Percentiles rank a stretch among this genome's conserved stretches.
Conservation (phyloP, 2,797 vertebrate genomes). For the Myotis vivesi region DNA sequence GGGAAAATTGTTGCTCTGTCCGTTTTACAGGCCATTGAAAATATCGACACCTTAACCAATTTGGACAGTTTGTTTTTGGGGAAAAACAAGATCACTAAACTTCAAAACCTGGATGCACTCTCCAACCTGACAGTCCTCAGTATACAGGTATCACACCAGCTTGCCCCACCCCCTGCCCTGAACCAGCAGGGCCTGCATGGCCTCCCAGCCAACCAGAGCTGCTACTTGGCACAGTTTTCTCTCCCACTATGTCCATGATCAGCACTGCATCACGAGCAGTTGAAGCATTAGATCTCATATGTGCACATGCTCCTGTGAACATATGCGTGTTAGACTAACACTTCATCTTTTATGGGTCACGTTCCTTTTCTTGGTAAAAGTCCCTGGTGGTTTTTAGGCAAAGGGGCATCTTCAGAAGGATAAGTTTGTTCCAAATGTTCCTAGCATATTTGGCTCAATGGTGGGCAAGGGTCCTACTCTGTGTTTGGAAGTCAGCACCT, state of each 20-base stretch:
- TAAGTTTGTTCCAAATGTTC: neutral
- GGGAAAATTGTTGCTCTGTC: neutral
- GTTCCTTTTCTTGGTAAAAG: neutral
- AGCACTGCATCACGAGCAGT: too few species aligned
- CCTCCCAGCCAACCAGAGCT: too few species aligned
- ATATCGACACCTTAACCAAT: slow-evolving; percentile 90
- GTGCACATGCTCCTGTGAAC: too few species aligned
- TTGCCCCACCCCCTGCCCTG: too few species aligned
- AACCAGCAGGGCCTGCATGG: fast-evolving
- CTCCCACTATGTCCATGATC: fast-evolving
- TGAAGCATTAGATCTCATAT: fast-evolving
- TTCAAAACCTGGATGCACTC: slow-evolving; percentile 96
- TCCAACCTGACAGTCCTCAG: slow-evolving; percentile 95
- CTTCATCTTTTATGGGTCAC: too few species aligned
- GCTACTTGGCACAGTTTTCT: fast-evolving
- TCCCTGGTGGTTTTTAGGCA: neutral
- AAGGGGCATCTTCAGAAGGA: neutral
- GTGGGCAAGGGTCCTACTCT: neutral
- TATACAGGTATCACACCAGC: slow-evolving; percentile 90
- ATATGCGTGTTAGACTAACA: fast-evolving
- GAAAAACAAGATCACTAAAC: slow-evolving; percentile 98
- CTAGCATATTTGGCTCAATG: fast-evolving
- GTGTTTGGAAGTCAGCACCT: neutral
- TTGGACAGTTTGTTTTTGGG: slow-evolving; percentile 97
- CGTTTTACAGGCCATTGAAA: slow-evolving; percentile 92